Base-by-base conservation (phyloP, 2,888 invertebrate genomes). In the Schizotus pectinicornis region DNA sequence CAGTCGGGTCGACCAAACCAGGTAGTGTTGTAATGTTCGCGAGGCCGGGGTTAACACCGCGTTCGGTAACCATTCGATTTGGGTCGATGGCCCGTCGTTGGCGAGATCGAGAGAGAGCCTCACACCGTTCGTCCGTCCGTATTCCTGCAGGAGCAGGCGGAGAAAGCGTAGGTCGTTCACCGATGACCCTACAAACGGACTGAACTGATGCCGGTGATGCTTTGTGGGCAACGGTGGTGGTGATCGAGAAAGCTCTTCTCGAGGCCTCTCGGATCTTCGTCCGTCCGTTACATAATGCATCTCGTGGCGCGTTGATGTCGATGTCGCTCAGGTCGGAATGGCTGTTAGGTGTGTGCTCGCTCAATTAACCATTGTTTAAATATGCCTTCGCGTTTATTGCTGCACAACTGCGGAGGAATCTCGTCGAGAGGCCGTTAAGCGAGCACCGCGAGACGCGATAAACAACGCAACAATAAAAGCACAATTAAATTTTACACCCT, bases 41-140 rank as follows among this genome's bases (percentile, higher is more conserved):
- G 35, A 52, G 14, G 37, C 52, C 12, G 43, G 52, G 50, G 46
- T 49, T 53, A 54, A 50, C 45, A 52, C 45, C 46, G 47, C 47
- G 50, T 47, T 53, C 54, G 59, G 59, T 53, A 54, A 56, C 56
- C 62, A 56, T 54, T 63, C 58, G 66, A 63, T 59, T 60, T 64
- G 51, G 62, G 64, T 63, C 63, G 64, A 63, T 61, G 63, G 62
- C 64, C 64, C 60, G 54, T 39, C 46, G 49, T 34, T 37, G 47
- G 2, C 22, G 22, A 47, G 54, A 47, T 53, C 52, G 52, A 52
- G 52, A 52, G 22, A 22, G 22, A 22, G 5, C 22, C 3, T 3
- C 5, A 22, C 22, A 5, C 22, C 22, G 22, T 22, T 3, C 22
- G 22, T 3, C 5, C 46, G 47, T 7, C 33, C 35, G 47, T 54